Base-by-base conservation (phyloP, 2,797 vertebrate genomes). In the Micrastur ruficollis region DNA sequence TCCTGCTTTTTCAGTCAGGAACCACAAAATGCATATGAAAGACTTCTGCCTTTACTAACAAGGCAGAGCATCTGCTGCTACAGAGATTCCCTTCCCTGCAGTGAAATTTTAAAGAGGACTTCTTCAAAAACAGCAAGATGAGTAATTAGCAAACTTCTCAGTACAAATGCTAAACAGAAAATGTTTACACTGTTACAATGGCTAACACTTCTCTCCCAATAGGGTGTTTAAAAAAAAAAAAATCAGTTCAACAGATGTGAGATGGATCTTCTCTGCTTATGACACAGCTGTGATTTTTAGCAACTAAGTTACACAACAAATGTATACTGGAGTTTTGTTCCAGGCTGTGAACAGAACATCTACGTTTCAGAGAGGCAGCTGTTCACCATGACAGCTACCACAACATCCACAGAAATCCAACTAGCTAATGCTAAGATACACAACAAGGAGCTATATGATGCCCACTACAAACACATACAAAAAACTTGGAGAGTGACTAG, bases 71-170 rank as follows among this genome's bases (percentile, higher is more conserved):
- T 86, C 79, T 90, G 90, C 80, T 91, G 68, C 70, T 83, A 53
- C 85, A 71, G 61, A 86, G 44, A 85, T 83, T 88, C 76, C 80
- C 84, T 92, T 90, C 80, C 80, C 86, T 86, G 62, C 66, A 93
- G 86, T 65, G 70, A 93, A 91, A 95, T 90, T 56, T 86, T 83
- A 73, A 86, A 90, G 75, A 91, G 79, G 82, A 78, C 55, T 86
- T 93, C 90, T 93, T 81, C 56, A 81, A 89, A 95, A 81, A 8
- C 68, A 93, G 59, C 75, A 88, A 88, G 68, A 96, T 90, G 72
- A 91, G 76, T 96, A 89, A 95, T 95, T 68, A 93, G 83, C n/a
- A 93, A 93, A 86, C 58, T 93, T 86, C 82, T 86, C 65, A 53
- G 75, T 58, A 86, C 26, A 86, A 91, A 94, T 34, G 46, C 62